A percentile compares a stretch with the other conserved stretches of the same genome.
phyloP scores from a whole-genome alignment of 2,888 invertebrate species.

The Microdon myrmicae region DNA sequence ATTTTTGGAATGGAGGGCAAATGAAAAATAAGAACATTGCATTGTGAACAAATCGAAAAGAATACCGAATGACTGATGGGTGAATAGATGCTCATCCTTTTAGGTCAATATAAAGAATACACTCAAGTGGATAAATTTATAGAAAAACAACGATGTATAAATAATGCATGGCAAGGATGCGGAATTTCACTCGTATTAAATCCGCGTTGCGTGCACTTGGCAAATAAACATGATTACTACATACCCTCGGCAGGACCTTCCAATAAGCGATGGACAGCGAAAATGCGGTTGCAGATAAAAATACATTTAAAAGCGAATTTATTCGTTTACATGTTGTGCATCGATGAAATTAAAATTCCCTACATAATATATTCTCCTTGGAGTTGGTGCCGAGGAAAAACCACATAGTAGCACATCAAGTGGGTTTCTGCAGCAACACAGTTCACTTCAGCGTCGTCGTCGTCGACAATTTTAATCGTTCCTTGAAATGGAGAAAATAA shows the following conservation, averaged over 20 bases:
- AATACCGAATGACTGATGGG: slow-evolving; percentile 24
- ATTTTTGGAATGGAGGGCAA: slow-evolving; percentile 8
- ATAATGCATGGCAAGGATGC: too few species aligned
- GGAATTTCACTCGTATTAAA: slow-evolving; percentile 30
- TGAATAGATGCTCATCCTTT: slow-evolving; percentile 1
- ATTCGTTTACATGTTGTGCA: slow-evolving; percentile 47
- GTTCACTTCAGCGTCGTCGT: not conserved
- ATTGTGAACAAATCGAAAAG: slow-evolving; percentile 28
- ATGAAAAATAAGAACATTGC: too few species aligned
- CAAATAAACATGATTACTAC: slow-evolving; percentile 21
- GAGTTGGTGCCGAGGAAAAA: too few species aligned
- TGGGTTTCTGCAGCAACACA: too few species aligned
- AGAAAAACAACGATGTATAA: slow-evolving; percentile 1
- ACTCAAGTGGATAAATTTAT: slow-evolving; percentile 14
- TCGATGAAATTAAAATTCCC: slow-evolving; percentile 47
- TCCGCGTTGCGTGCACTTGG: slow-evolving; percentile 11
- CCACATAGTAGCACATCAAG: too few species aligned
- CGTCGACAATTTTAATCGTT: slow-evolving; percentile 46
- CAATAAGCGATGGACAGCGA: slow-evolving; percentile 2
- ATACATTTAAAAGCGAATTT: slow-evolving; percentile 39
- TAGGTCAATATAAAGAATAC: too few species aligned
- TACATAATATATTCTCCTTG: too few species aligned
- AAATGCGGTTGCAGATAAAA: slow-evolving; percentile 18
- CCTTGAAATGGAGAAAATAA: slow-evolving; percentile 45
- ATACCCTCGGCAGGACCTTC: too few species aligned